Evolutionary conservation across 2,113 vertebrate genomes (phyloP), one percentile per base, ranked within the genome.

Genomic region (Sylvilagus bachmani): DNA sequence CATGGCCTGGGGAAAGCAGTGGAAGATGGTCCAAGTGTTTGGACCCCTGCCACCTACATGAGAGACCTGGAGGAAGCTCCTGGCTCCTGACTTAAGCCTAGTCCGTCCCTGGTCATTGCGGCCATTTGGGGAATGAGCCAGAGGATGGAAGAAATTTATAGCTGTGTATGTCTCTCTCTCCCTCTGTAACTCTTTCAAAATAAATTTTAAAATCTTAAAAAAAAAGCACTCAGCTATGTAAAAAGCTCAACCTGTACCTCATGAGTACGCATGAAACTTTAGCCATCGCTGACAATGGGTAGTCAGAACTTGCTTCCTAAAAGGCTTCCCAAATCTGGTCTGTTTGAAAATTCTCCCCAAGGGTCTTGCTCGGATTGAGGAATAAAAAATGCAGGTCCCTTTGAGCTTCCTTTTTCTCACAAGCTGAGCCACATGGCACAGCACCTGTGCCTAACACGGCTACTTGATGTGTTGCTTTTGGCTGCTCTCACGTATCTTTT

Each of bases 361-460:
- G 8, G 93, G 33, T 64, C 70, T 81, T 83, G 17, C 69, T 38
- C 58, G 55, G 90, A 61, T 66, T 67, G 75, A 97, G 71, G 77
- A 91, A 86, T 67, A 38, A 78, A 91, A 88, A 93, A 64, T 9
- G 58, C 75, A 74, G 55, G 4, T 71, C 89, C 89, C 64, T 74
- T 82, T 81, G 33, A 44, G 16, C 51, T 93, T 77, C 44, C 66
- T 94, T 94, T 94, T 73, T 58, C 80, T 95, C 62, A 36, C 62
- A 93, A 87, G 84, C 53, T 87, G 81, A 87, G 77, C 93, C 91
- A 96, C 53, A 61, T 73, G 81, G 86, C 29, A 7, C 44, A 33
- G 71, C 95, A 96, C 95, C 95, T 95, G 96, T 74, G 94, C 89
- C 89, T 93, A 91, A 69, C 93, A 96, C 84, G 77, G 67, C 75